Evolutionary conservation across 2,888 invertebrate genomes (phyloP).

Genomic region (Onthophagus sagittarius): DNA sequence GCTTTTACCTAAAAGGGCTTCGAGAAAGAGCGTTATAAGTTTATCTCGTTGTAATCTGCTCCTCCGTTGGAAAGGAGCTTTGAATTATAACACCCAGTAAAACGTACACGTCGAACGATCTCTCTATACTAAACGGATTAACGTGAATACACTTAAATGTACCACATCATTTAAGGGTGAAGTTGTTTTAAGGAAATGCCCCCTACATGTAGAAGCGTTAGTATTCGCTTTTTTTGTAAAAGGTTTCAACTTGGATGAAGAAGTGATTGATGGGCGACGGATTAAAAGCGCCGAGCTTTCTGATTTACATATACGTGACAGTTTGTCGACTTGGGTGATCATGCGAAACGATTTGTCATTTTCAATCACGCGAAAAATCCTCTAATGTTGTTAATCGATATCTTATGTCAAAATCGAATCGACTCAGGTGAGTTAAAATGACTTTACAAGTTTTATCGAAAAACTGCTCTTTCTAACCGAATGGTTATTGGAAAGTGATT

Average conservation of each 20-base stretch:
- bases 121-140: too few relatives aligned
- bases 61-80: background rate
- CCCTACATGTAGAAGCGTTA: too few relatives aligned
- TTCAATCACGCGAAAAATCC: background rate
- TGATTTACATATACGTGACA: background rate
- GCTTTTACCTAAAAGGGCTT: background rate
- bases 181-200: too few relatives aligned
- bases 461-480: background rate
- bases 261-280: background rate
- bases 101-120: too few relatives aligned
- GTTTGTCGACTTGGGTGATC: background rate
- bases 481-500: background rate
- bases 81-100: too few relatives aligned
- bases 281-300: background rate
- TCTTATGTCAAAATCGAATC: background rate
- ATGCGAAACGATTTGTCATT: background rate
- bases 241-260: background rate
- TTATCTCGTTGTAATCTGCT: background rate
- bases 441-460: too few relatives aligned
- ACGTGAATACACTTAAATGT: too few relatives aligned
- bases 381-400: background rate
- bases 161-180: too few relatives aligned
- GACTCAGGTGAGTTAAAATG: too few relatives aligned
- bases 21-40: background rate
- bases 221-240: too few relatives aligned